phyloP scores from a whole-genome alignment of 2,113 vertebrate genomes.

The Glaucidium brasilianum region DNA sequence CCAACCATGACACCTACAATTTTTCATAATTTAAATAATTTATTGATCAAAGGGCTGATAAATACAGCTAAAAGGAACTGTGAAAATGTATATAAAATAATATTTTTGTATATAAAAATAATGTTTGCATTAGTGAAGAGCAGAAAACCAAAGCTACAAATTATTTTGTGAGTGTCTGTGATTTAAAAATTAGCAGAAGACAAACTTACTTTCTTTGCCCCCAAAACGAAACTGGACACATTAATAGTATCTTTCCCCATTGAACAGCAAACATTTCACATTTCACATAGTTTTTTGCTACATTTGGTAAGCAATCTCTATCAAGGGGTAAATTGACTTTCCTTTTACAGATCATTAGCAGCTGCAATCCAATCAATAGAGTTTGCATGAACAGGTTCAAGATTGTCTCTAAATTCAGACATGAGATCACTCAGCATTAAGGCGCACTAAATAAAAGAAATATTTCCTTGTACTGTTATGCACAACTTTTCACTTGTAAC shows the following conservation, averaged over 20 bases:
- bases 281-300: conserved; percentile 68
- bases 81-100: neutral
- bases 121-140: neutral
- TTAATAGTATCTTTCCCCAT: conserved; percentile 11
- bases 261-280: conserved; percentile 34
- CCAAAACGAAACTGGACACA: conserved; percentile 7
- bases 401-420: neutral
- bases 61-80: neutral
- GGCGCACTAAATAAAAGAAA: neutral
- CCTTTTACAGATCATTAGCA: conserved; percentile 69
- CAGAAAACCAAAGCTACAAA: neutral
- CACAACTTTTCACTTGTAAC: neutral
- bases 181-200: neutral
- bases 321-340: conserved; percentile 68
- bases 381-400: conserved; percentile 51
- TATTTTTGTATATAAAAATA: neutral
- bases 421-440: conserved; percentile 12
- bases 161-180: neutral
- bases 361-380: conserved; percentile 37
- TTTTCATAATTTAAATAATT: neutral
- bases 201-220: conserved; percentile 1
- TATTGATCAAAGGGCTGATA: neutral
- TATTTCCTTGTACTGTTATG: neutral
- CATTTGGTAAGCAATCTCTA: conserved; percentile 68
- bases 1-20: neutral